Base-by-base conservation (phyloP, 2,888 invertebrate species). In the Melitaea athalia region DNA sequence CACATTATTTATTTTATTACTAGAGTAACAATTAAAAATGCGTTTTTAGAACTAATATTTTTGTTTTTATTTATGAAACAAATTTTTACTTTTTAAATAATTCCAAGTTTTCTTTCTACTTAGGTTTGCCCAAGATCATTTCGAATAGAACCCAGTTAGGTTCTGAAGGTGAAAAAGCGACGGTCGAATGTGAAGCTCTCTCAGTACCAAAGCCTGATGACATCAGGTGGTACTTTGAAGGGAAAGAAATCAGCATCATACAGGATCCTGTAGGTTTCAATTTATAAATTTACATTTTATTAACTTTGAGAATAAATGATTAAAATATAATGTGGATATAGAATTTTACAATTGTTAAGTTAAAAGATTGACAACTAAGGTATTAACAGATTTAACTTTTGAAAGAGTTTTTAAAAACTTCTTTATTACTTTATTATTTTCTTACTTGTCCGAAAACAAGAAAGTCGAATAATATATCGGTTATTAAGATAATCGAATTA, bases 151-250 rank as follows among this genome's bases (percentile, higher is more conserved):
- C 96, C 3, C 98, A 98, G 82, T 96, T 96, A 75, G 98, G 97
- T 0, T 93, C 95, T 7, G 95, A 96, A 76, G 97, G 97, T 0
- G 96, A 96, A 75, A 95, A 93, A 47, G 96, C 95, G 0, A 94
- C 96, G 77, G 94, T 99, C 62, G 98, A 98, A 87, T 99, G 99
- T 83, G 94, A 95, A 49, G 96, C 97, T 10, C 94, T 96, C 72
- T 97, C 98, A 10, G 96, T 99, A 68, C 99, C 99, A 0, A 96
- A 96, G 79, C 98, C 98, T 10, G 96, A 96, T 76, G 94, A 95
- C 66, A 96, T 98, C 63, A 90, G 95, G 42, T 99, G 99, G 99
- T 96, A 95, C 72, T 97, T 96, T 81, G 96, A 96, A 79, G 97
- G 97, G 47, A 94, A 95, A 72, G 95, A 96, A 85, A 96, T 98